phyloP scores from a whole-genome alignment of 2,888 invertebrate species.

The Polydrusus pterygomalis region DNA sequence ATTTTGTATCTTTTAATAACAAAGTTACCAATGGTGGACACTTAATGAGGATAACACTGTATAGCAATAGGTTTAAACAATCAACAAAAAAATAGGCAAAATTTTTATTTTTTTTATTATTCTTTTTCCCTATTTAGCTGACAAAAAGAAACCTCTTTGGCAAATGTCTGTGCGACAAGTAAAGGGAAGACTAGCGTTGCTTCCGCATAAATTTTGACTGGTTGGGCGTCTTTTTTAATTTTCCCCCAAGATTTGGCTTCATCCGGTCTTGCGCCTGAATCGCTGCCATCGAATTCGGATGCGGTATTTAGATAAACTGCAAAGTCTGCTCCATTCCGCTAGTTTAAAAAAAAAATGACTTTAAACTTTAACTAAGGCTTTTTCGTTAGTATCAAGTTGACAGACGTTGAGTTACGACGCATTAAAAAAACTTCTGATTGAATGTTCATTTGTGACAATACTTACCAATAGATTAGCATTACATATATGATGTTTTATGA shows the following conservation, averaged over 20 bases:
- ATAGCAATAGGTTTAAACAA: too few relatives aligned
- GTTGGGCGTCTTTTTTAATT: slow-evolving; percentile 89
- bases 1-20: too few relatives aligned
- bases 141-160: slow-evolving; percentile 75
- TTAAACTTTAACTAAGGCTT: too few relatives aligned
- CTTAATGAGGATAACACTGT: too few relatives aligned
- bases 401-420: too few relatives aligned
- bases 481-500: slow-evolving; percentile 99
- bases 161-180: slow-evolving; percentile 97
- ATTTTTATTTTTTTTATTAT: slow-evolving; percentile 1
- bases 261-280: slow-evolving; percentile 97
- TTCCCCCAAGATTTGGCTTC: slow-evolving; percentile 99
- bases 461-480: slow-evolving; percentile 98
- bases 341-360: slow-evolving; percentile 53
- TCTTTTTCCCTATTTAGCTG: not conserved
- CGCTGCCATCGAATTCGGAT: slow-evolving; percentile 97
- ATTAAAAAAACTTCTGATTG: too few relatives aligned
- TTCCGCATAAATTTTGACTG: slow-evolving; percentile 96
- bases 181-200: slow-evolving; percentile 96
- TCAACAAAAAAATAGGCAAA: not conserved
- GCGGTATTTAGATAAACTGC: slow-evolving; percentile 97
- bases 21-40: too few relatives aligned
- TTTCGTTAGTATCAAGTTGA: too few relatives aligned
- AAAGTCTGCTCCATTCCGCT: slow-evolving; percentile 97
- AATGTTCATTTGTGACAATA: not conserved